Evolutionary conservation across 2,113 vertebrate genomes (phyloP), one percentile per base, ranked within the genome.

Genomic region (Aphyosemion australe): DNA sequence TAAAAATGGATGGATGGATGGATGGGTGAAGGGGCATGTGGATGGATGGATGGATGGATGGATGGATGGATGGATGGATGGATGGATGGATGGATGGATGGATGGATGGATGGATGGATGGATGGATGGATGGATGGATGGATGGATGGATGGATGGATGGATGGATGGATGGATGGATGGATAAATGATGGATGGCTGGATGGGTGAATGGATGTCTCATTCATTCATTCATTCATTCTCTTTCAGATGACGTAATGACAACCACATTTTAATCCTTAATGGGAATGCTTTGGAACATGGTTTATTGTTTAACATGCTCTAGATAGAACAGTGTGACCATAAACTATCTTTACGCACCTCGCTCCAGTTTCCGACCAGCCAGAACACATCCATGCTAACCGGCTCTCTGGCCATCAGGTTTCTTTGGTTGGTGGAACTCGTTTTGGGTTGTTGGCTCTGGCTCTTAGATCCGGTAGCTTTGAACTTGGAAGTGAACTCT

Each of bases 361-460:
- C 91, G 56, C 94, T 96, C 95, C 95, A 99, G 87, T 97, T 96
- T 32, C 96, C 96, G 32, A 92, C 90, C 58, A 93, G 73, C 97
- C 97, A 99, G 80, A 86, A 89, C 1, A 87, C 61, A 10, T 88
- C 84, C 70, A 49, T 64, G 3, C 37, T 86, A 20, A 86, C 69
- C 0, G 49, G 79, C 6, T 51, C 68, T 56, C 72, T 68, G 62
- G 71, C 48, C 72, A 72, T 65, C 11, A 90, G 8, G 14, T 74
- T 85, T 48, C 65, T 84, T 3, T 77, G 82, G 57, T 72, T 84
- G 39, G 57, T 75, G 13, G 72, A 70, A 69, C 62, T 74, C 65
- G 61, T 69, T 4, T 13, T 6, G 1, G 65, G 14, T 41, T 2
- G 47, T 73, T 80, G 80, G 53, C 77, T 85, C 63, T 58, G 78